phyloP scores from a whole-genome alignment of 2,113 vertebrate species.

The Herpetotheres cachinnans region DNA sequence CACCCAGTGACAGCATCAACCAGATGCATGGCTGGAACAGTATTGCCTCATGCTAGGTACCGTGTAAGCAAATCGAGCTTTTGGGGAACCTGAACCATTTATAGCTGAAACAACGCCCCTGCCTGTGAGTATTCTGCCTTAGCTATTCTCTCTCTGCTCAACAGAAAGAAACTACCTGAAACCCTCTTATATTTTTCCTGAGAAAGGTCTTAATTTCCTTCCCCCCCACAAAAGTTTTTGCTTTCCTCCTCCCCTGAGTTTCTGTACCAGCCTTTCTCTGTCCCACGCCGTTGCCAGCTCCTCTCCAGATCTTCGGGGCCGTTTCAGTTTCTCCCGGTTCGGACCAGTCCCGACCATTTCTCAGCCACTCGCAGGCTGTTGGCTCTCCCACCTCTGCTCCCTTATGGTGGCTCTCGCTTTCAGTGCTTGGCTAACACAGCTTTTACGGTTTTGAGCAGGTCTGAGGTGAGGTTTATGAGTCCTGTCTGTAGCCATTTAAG shows the following conservation, averaged over 20 bases:
- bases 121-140: not conserved
- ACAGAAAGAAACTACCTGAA: not conserved
- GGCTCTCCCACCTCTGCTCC: not conserved
- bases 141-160: not conserved
- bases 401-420: not conserved
- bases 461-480: not conserved
- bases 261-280: not conserved
- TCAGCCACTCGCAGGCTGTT: not conserved
- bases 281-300: too few species aligned
- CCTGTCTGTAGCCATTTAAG: not conserved
- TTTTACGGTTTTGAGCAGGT: not conserved
- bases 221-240: accelerated
- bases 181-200: not conserved
- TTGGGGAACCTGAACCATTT: not conserved
- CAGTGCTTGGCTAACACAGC: not conserved
- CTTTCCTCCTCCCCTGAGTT: not conserved
- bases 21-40: not conserved
- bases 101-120: not conserved
- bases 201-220: not conserved
- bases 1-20: not conserved
- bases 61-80: not conserved
- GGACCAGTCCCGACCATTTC: not conserved
- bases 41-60: not conserved
- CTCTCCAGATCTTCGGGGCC: not conserved
- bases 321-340: not conserved